Conservation (phyloP, 1,140 invertebrate species). For the Temnothorax longispinosus region DNA sequence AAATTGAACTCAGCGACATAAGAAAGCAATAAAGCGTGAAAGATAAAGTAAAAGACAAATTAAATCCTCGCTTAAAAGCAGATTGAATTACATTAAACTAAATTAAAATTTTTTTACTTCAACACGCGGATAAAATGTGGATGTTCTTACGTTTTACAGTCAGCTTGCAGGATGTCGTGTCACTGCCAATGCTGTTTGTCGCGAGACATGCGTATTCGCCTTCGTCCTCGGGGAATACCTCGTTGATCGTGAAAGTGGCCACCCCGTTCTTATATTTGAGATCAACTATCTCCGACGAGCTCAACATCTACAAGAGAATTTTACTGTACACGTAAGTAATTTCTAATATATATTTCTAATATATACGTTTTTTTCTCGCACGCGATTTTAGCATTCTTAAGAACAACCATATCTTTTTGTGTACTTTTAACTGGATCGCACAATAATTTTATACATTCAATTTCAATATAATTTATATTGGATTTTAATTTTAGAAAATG, state of each 20-base stretch:
- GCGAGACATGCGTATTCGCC: constrained; percentile 95
- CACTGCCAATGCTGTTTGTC: constrained; percentile 94
- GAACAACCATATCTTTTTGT: too few relatives aligned
- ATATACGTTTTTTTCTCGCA: too few relatives aligned
- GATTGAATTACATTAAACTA: too few relatives aligned
- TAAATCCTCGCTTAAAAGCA: neutral
- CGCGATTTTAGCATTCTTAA: too few relatives aligned
- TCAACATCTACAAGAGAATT: constrained; percentile 84
- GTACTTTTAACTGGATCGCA: neutral
- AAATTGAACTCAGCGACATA: neutral
- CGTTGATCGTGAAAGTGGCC: constrained; percentile 94
- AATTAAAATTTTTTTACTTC: constrained; percentile 5
- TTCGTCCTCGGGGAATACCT: constrained; percentile 97
- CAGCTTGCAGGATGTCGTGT: constrained; percentile 93
- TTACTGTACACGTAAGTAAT: neutral
- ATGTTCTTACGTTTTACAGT: constrained; percentile 92
- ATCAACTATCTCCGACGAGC: constrained; percentile 94
- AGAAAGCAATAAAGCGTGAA: neutral
- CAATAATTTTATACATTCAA: neutral
- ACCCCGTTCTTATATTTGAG: constrained; percentile 93
- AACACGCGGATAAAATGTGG: constrained; percentile 66
- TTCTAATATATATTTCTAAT: too few relatives aligned
- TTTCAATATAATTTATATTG: neutral
- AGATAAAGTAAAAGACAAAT: neutral
- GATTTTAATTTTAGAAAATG: neutral